Base-by-base conservation (phyloP, 2,888 invertebrate genomes). In the Nomada fucata region DNA sequence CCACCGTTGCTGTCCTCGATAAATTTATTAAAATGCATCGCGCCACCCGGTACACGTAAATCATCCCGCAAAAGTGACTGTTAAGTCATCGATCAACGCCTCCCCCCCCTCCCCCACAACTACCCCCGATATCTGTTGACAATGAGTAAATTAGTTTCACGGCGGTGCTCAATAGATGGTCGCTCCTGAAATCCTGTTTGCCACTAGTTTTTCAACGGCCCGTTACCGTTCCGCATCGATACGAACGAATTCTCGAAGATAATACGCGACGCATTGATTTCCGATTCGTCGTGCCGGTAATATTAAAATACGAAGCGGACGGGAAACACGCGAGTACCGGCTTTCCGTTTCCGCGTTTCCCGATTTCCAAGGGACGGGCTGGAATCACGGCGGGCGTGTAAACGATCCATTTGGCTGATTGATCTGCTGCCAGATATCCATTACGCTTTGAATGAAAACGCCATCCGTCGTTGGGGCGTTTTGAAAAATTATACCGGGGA, bases 1-100 rank as follows among this genome's bases (percentile, higher is more conserved):
- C 67, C 44, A 60, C 36, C 42, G 47, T 9, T 13, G 55, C 71
- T 67, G 50, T 61, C 55, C 60, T n/a, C 50, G 67, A 67, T 80
- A 72, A 72, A 67, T 80, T 79, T 80, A 79, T 80, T 78, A 67
- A 79, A 80, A 72, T 79, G 36, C 67, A 65, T 52, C 70, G 52
- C 15, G 29, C n/a, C 55, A 47, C 13, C 57, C 64, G 29, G 64
- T 55, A 60, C 26, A 55, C 71, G 36, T 64, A 65, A 70, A 65
- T 73, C 71, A 60, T 52, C 70, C 60, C 23, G 29, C 52, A 65
- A 64, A 53, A 77, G 52, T 77, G 60, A 20, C 26, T 57, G 59
- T 65, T 60, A 59, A 75, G 74, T 77, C 59, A 74, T 77, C 59
- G 76, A 77, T 74, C 77, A 64, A 60, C 52, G n/a, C 29, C 29